These are phyloP conservation scores for Podarcis cretensis DNA, from an alignment of 2,113 vertebrate species.

Conservation along the genomic window DNA sequence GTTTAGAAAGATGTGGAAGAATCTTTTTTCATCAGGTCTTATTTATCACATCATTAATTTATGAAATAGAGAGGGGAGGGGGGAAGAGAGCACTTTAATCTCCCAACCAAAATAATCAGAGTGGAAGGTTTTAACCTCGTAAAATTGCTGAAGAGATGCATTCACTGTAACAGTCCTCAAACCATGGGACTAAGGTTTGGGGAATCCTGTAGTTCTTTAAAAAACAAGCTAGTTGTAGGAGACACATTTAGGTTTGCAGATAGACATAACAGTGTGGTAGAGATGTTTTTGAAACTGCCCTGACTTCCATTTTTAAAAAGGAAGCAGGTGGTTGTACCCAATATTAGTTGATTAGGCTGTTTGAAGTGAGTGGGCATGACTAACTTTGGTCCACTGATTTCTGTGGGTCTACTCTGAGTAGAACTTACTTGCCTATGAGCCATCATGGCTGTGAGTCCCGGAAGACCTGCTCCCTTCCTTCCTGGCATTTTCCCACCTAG, in stretches of 20 bases:
- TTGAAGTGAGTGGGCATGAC: too few species aligned
- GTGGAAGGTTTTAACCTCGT: neutral
- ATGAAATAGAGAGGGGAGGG: conserved; percentile 1
- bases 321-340: too few species aligned
- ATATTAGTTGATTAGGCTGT: too few species aligned
- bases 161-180: neutral
- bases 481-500: too few species aligned
- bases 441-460: too few species aligned
- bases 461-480: too few species aligned
- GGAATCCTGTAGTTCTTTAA: neutral
- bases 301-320: neutral
- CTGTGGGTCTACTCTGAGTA: too few species aligned
- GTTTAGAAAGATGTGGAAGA: conserved; percentile 28
- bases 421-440: too few species aligned
- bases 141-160: neutral
- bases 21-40: conserved; percentile 10
- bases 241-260: neutral
- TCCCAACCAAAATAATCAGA: conserved; percentile 46
- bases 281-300: neutral
- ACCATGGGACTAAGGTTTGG: rapidly evolving
- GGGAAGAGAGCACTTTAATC: conserved; percentile 17
- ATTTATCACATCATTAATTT: conserved; percentile 49
- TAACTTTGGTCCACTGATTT: too few species aligned
- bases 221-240: neutral
- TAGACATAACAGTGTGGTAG: neutral